These are phyloP conservation scores for Drosophila subobscura DNA, from an alignment of 1,140 invertebrate species.

Conservation along the genomic window DNA sequence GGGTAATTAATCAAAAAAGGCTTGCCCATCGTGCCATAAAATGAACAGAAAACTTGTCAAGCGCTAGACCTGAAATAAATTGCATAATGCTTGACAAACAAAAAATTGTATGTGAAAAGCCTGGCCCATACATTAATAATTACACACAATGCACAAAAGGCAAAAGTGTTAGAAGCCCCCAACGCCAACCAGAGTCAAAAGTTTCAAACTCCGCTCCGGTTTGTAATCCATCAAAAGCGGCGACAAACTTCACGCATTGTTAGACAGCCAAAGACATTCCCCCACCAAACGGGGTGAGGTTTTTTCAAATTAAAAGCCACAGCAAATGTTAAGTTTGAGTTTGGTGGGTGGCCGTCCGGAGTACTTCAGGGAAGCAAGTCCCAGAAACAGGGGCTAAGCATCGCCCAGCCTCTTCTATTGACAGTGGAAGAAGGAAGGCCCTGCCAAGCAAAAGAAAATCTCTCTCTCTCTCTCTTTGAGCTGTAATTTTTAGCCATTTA, in stretches of 20 bases:
- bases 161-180: slow-evolving; percentile 61
- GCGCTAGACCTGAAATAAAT: slow-evolving; percentile 76
- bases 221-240: slow-evolving; percentile 76
- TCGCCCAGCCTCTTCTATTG: slow-evolving; percentile 58
- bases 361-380: slow-evolving; percentile 50
- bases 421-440: slow-evolving; percentile 53
- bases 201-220: slow-evolving; percentile 31
- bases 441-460: slow-evolving; percentile 27
- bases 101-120: slow-evolving; percentile 18
- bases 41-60: slow-evolving; percentile 58
- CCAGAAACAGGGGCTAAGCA: slow-evolving; percentile 18
- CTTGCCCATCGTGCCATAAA: slow-evolving; percentile 62
- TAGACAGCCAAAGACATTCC: slow-evolving; percentile 45
- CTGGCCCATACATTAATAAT: slow-evolving; percentile 55
- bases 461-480: slow-evolving; percentile 31
- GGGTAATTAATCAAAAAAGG: slow-evolving; percentile 72
- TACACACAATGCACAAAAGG: slow-evolving; percentile 58
- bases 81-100: slow-evolving; percentile 53
- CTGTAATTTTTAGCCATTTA: slow-evolving; percentile 77
- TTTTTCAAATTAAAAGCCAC: slow-evolving; percentile 49
- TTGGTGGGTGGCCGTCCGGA: slow-evolving; percentile 56
- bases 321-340: slow-evolving; percentile 31
- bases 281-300: slow-evolving; percentile 27
- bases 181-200: slow-evolving; percentile 2
- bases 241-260: slow-evolving; percentile 80